Base-by-base conservation (phyloP, 2,113 vertebrate species). In the Phyllostomus discolor region DNA sequence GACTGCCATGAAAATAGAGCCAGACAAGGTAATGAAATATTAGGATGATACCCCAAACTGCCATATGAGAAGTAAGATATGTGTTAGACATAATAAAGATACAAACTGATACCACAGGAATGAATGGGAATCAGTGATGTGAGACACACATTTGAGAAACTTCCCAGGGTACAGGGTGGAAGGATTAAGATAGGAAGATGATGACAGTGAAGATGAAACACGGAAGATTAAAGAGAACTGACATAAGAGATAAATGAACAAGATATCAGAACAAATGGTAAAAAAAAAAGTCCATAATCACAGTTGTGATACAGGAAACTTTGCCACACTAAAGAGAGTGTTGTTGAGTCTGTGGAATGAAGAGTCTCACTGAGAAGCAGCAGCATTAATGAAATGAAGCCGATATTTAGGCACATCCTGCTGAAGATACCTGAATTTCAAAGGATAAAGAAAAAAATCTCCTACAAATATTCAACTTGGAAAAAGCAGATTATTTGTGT, bases 361-460 rank as follows among this genome's bases (percentile, higher is more conserved):
- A 94, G 78, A 50, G 62, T 80, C 86, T 96, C 41, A 28, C 81
- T 48, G 78, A 88, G 93, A 83, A 94, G 46, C 82, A 92, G 62
- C 35, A 85, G 19, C 54, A 11, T 80, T 96, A 91, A 89, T 79
- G 88, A 90, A 94, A 96, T 43, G 54, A 95, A 96, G 73, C 20
- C 78, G 70, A 41, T 83, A 89, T 78, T 91, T 83, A 97, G 81
- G 95, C 24, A 64, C 38, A 89, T 70, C 73, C 91, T 89, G 73
- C 88, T 87, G 94, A 95, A 62, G 93, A 88, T 54, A 84, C 83
- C 67, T 86, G 76, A 93, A 93, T 96, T 97, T 98, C 82, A 93
- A 96, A 96, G 54, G 57, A 95, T 52, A 82, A 88, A 82, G 66
- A 52, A 66, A 90, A 88, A 86, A 67, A n/a, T 46, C 26, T 46